A percentile compares a stretch with the other conserved stretches of the same genome.
Evolutionary conservation across 2,888 invertebrate species (phyloP).

Genomic region (Cephus runcator): DNA sequence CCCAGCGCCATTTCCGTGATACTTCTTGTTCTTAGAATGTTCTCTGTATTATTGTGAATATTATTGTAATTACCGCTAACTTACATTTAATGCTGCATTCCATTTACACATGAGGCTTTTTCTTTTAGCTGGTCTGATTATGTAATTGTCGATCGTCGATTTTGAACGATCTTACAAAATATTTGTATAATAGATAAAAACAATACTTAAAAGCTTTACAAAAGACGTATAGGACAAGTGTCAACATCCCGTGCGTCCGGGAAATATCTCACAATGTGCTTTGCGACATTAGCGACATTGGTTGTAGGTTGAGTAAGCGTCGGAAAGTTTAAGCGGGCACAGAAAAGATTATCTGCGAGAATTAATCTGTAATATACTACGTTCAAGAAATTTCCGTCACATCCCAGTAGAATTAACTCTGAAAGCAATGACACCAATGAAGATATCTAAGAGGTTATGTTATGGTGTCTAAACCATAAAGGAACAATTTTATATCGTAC

Average conservation of each 20-base stretch:
- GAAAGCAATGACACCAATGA: constrained; percentile 37
- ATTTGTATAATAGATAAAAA: background rate
- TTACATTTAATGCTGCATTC: no score
- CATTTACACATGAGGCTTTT: no score
- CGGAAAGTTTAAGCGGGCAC: background rate
- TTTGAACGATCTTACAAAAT: background rate
- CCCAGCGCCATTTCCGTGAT: background rate
- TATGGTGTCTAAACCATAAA: constrained; percentile 44
- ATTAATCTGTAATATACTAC: background rate
- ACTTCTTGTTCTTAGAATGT: background rate
- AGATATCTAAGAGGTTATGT: constrained; percentile 60
- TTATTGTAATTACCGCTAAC: no score
- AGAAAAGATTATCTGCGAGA: background rate
- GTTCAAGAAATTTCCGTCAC: background rate
- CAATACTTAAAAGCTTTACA: background rate
- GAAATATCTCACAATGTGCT: background rate
- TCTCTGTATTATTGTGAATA: no score
- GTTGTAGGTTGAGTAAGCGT: background rate
- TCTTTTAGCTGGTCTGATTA: background rate
- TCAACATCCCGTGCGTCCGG: background rate
- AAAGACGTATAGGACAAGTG: background rate
- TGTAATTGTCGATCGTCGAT: background rate
- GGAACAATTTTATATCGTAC: constrained; percentile 43
- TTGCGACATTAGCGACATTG: background rate
- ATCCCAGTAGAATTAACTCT: background rate